Evolutionary conservation across 2,888 invertebrate species (phyloP).

Genomic region (Falcaria lacertinaria): DNA sequence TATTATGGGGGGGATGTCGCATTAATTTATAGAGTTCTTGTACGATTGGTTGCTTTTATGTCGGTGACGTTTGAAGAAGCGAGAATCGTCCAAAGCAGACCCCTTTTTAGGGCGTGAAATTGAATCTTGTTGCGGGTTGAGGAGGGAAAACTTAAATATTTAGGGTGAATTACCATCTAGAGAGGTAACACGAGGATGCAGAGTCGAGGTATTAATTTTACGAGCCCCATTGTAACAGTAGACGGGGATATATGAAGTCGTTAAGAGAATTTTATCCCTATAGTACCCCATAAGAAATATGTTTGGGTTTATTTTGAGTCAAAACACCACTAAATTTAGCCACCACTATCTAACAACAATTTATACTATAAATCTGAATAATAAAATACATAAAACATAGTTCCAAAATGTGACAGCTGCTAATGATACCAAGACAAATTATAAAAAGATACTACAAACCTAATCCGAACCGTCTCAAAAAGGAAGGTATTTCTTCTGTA

Average conservation of each 20-base stretch:
- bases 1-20: slow-evolving; percentile 24
- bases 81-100: slow-evolving; percentile 61
- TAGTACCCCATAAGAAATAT: not conserved
- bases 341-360: too few species aligned
- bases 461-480: too few species aligned
- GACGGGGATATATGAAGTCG: slow-evolving; percentile 67
- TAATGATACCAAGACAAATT: too few species aligned
- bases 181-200: slow-evolving; percentile 55
- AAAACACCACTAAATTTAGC: too few species aligned
- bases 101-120: slow-evolving; percentile 77
- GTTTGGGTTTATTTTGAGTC: not conserved
- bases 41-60: slow-evolving; percentile 54
- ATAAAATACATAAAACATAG: too few species aligned
- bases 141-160: slow-evolving; percentile 78
- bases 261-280: slow-evolving; percentile 33
- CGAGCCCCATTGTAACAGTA: slow-evolving; percentile 61
- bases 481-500: not conserved
- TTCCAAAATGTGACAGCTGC: too few species aligned
- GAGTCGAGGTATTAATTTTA: slow-evolving; percentile 77
- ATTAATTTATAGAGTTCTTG: slow-evolving; percentile 46
- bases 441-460: too few species aligned
- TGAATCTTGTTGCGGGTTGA: slow-evolving; percentile 76
- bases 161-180: slow-evolving; percentile 69
- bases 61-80: slow-evolving; percentile 70
- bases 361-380: too few species aligned